A percentile compares a stretch with the other conserved stretches of the same genome.
Evolutionary conservation across 1,140 invertebrate species (phyloP).

Genomic region (Scaptomyza hsui): DNA sequence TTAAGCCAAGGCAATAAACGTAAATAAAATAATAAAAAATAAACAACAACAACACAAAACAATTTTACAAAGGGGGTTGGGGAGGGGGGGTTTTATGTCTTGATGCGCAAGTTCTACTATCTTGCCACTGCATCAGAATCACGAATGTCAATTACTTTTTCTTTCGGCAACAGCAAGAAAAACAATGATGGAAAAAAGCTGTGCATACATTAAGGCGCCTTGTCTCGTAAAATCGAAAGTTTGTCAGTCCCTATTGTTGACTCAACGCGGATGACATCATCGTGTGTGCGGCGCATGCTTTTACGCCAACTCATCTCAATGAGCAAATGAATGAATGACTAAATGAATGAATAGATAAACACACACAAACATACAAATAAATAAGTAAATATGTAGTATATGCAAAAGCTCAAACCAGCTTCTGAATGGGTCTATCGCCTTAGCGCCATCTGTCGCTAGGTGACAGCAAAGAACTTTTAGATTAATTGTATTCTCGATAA

Average conservation of each 20-base stretch:
- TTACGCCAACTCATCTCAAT: conserved; percentile 19
- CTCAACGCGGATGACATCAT: conserved; percentile 67
- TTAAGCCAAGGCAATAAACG: conserved; percentile 50
- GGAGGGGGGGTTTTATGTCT: conserved; percentile 61
- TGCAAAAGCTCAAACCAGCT: conserved; percentile 2
- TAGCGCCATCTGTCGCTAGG: conserved; percentile 40
- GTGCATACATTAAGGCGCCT: conserved; percentile 65
- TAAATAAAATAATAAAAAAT: conserved; percentile 33
- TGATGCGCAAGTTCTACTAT: conserved; percentile 67
- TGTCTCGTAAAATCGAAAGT: conserved; percentile 68
- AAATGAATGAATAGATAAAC: conserved; percentile 23
- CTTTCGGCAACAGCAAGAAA: neutral
- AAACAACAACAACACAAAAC: conserved; percentile 39
- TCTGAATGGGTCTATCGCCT: conserved; percentile 10
- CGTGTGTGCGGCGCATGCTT: conserved; percentile 22
- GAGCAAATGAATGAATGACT: conserved; percentile 15
- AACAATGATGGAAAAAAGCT: conserved; percentile 20
- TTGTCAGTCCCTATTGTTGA: conserved; percentile 63
- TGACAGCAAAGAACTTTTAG: conserved; percentile 20
- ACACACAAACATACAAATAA: conserved; percentile 11
- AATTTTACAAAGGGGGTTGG: no score
- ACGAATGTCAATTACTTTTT: conserved; percentile 75
- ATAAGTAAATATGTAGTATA: conserved; percentile 25
- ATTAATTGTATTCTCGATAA: conserved; percentile 29
- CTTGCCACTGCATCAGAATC: conserved; percentile 70